Evolutionary conservation across 2,888 invertebrate species (phyloP).

Genomic region (Amiota communis): DNA sequence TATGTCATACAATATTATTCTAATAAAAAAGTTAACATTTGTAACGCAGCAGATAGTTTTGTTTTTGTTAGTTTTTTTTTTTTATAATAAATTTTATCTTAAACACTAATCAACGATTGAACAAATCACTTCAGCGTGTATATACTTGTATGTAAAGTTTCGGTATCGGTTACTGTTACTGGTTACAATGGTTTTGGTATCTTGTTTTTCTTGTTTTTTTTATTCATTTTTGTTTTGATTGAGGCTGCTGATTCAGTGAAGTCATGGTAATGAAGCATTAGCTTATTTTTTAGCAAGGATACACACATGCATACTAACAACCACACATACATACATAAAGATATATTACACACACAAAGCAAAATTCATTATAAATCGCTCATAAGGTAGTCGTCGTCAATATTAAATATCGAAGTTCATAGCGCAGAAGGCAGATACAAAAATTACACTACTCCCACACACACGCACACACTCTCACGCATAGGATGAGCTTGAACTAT

Average conservation of each 20-base stretch:
- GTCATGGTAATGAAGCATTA: too few species aligned
- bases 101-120: conserved; percentile 63
- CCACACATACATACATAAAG: conserved; percentile 2
- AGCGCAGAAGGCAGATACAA: too few species aligned
- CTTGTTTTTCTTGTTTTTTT: conserved; percentile 32
- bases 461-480: too few species aligned
- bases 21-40: conserved; percentile 15
- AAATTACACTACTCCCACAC: too few species aligned
- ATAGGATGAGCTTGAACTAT: too few species aligned
- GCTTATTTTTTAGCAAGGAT: background rate
- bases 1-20: background rate
- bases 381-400: too few species aligned
- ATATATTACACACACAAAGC: background rate
- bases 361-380: background rate
- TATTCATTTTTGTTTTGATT: background rate
- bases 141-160: conserved; percentile 25
- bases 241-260: background rate
- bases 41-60: conserved; percentile 9
- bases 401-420: too few species aligned
- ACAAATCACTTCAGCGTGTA: conserved; percentile 53
- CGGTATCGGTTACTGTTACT: conserved; percentile 30
- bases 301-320: background rate
- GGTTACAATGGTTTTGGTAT: conserved; percentile 35
- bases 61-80: conserved; percentile 23
- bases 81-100: conserved; percentile 50